Percentiles rank a stretch among this genome's conserved stretches.
Conservation (phyloP, 2,888 invertebrate genomes). For the Exocentrus adspersus region DNA sequence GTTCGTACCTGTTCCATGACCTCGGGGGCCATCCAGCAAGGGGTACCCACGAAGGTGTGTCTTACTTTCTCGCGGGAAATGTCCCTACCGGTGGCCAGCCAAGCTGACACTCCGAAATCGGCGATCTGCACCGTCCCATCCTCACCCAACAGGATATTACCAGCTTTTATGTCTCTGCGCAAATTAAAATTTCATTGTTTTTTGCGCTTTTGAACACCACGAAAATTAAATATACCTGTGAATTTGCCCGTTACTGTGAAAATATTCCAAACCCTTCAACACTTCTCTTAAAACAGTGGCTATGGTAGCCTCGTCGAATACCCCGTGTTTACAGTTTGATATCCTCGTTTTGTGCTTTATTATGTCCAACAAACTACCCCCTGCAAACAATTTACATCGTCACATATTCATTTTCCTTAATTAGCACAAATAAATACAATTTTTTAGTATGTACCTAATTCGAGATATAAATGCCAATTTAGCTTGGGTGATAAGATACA, state of each 20-base stretch:
- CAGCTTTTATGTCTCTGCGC: constrained; percentile 96
- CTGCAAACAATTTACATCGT: constrained; percentile 55
- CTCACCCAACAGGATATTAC: constrained; percentile 95
- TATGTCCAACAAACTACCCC: constrained; percentile 88
- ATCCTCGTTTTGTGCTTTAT: constrained; percentile 95
- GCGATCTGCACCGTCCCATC: constrained; percentile 98
- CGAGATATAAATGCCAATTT: too few species aligned
- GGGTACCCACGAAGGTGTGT: constrained; percentile 98
- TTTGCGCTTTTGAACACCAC: too few species aligned
- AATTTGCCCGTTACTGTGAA: constrained; percentile 98
- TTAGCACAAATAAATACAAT: too few species aligned
- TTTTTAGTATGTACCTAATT: too few species aligned
- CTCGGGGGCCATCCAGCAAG: constrained; percentile 99
- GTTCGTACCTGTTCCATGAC: constrained; percentile 92
- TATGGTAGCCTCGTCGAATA: constrained; percentile 97
- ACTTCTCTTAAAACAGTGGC: constrained; percentile 97
- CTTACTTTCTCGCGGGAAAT: constrained; percentile 92
- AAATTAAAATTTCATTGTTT: too few species aligned
- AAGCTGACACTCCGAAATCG: constrained; percentile 98
- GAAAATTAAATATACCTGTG: constrained; percentile 75
- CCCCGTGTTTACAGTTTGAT: constrained; percentile 92
- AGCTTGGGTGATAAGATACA: too few species aligned
- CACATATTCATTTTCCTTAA: too few species aligned
- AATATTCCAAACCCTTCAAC: constrained; percentile 96
- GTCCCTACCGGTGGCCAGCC: constrained; percentile 95